A percentile compares a stretch with the other conserved stretches of the same genome.
Evolutionary conservation across 2,888 invertebrate species (phyloP).

Genomic region (Hoplodrina ambigua): DNA sequence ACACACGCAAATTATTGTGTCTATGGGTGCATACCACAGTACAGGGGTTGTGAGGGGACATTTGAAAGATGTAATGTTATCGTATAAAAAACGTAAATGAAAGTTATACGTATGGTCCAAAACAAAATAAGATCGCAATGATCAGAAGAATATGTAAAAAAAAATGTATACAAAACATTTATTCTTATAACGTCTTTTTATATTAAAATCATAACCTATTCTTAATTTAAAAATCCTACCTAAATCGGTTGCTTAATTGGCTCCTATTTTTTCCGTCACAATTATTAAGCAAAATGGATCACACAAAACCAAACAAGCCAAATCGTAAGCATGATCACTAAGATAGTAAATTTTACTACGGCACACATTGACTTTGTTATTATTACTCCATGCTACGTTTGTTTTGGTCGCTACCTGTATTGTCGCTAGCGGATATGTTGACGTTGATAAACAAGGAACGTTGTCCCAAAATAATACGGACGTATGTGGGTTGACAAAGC

Average conservation of each 20-base stretch:
- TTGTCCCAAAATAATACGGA: slow-evolving; percentile 75
- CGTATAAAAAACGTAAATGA: too few species aligned
- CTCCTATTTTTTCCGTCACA: not conserved
- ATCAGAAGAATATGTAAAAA: too few species aligned
- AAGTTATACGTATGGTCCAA: too few species aligned
- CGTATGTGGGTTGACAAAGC: slow-evolving; percentile 66
- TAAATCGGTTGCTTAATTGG: not conserved
- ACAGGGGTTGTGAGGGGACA: too few species aligned
- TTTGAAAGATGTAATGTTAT: too few species aligned
- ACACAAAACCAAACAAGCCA: not conserved
- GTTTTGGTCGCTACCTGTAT: slow-evolving; percentile 66
- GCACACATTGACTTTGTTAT: slow-evolving; percentile 52
- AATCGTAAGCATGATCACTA: not conserved
- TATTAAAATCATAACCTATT: too few species aligned
- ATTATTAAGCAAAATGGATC: not conserved
- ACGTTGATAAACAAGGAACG: slow-evolving; percentile 76
- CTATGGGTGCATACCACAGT: too few species aligned
- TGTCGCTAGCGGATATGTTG: slow-evolving; percentile 66
- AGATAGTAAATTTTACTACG: slow-evolving; percentile 26
- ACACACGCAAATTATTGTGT: too few species aligned
- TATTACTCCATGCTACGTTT: slow-evolving; percentile 52
- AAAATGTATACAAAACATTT: too few species aligned
- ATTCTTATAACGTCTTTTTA: too few species aligned
- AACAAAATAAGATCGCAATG: too few species aligned
- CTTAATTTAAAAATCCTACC: not conserved